Conservation (phyloP, 1,140 invertebrate genomes). For the Calephelis nemesis region DNA sequence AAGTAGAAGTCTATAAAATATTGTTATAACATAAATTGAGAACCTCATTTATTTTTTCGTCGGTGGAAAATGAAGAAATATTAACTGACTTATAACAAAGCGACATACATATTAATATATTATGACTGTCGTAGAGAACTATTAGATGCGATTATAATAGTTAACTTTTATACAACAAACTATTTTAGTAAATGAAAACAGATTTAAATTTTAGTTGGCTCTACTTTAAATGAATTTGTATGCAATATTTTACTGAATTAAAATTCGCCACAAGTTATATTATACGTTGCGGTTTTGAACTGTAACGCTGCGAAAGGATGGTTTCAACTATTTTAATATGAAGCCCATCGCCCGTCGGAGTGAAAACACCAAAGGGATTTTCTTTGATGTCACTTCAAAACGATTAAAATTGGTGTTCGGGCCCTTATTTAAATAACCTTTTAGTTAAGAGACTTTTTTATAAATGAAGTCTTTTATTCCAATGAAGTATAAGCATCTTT, state of each 20-base stretch:
- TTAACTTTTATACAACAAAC: not conserved
- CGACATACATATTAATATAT: too few relatives aligned
- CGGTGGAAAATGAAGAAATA: too few relatives aligned
- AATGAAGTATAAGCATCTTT: too few relatives aligned
- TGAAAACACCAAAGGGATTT: conserved; percentile 9
- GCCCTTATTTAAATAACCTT: not conserved
- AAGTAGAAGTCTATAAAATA: not conserved
- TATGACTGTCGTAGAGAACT: too few relatives aligned
- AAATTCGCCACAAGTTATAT: conserved; percentile 10
- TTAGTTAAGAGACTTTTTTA: not conserved
- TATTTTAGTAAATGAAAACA: not conserved
- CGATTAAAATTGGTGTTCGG: conserved; percentile 6
- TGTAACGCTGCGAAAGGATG: not conserved
- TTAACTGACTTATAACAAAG: too few relatives aligned
- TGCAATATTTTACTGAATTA: conserved; percentile 4
- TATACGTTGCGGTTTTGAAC: not conserved
- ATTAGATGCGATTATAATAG: not conserved
- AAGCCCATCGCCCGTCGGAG: not conserved
- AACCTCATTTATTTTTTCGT: too few relatives aligned
- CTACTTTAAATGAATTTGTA: not conserved
- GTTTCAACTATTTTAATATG: conserved; percentile 10
- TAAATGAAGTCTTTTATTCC: too few relatives aligned
- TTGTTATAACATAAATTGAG: not conserved
- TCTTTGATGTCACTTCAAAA: conserved; percentile 18
- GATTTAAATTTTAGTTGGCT: not conserved